Evolutionary conservation across 2,888 invertebrate genomes (phyloP).

Genomic region (Amphipyra berbera): DNA sequence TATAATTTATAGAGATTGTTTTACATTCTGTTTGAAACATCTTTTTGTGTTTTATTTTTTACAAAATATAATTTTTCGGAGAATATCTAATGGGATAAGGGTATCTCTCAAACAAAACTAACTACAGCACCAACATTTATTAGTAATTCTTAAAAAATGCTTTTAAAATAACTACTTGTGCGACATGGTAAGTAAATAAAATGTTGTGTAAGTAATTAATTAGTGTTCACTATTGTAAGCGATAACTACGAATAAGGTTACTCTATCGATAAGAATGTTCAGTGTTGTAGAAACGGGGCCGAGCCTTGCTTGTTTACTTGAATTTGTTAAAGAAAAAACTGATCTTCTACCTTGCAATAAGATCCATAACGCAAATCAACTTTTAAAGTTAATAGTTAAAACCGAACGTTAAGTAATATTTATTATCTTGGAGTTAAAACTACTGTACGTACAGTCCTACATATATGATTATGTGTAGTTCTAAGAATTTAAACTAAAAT

Average conservation of each 20-base stretch:
- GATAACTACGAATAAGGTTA: constrained; percentile 40
- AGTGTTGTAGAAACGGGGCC: constrained; percentile 18
- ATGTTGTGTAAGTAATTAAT: constrained; percentile 32
- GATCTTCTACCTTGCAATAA: not conserved
- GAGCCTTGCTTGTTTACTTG: constrained; percentile 5
- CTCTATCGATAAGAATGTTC: constrained; percentile 48
- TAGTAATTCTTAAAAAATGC: not conserved
- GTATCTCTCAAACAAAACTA: too few species aligned
- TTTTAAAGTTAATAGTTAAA: constrained; percentile 8
- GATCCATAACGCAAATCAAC: not conserved
- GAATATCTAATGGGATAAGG: too few species aligned
- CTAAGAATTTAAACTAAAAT: constrained; percentile 10
- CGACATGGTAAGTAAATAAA: too few species aligned
- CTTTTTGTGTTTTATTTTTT: too few species aligned
- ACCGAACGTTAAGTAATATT: constrained; percentile 18
- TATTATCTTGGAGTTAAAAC: constrained; percentile 10
- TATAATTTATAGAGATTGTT: too few species aligned
- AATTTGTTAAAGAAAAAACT: not conserved
- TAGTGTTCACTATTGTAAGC: constrained; percentile 21
- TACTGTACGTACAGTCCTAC: not conserved
- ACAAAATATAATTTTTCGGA: too few species aligned
- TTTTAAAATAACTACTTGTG: not conserved
- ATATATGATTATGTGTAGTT: constrained; percentile 10
- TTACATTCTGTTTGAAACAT: too few species aligned
- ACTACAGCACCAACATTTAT: too few species aligned